These are phyloP conservation scores for Sardina pilchardus DNA, from an alignment of 2,113 vertebrate genomes.

Conservation along the genomic window DNA sequence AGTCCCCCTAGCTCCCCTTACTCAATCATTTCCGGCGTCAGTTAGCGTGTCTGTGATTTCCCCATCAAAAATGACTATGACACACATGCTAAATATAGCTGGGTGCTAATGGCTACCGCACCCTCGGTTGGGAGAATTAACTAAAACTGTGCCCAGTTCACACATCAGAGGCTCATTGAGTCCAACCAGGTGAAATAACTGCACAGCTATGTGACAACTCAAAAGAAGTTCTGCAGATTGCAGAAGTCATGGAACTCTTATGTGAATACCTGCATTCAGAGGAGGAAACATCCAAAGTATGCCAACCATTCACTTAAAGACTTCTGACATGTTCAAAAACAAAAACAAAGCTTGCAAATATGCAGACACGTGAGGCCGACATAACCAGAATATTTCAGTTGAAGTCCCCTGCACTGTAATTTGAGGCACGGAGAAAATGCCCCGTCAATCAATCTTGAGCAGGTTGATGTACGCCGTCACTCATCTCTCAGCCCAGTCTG, in stretches of 20 bases:
- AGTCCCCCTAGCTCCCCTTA: background rate
- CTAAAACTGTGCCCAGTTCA: background rate
- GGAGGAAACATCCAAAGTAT: background rate
- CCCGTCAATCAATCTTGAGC: background rate
- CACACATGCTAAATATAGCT: conserved; percentile 22
- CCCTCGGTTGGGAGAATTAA: conserved; percentile 29
- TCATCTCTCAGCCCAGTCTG: background rate
- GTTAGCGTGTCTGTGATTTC: background rate
- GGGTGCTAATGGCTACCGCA: conserved; percentile 35
- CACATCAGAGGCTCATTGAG: background rate
- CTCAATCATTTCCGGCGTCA: background rate
- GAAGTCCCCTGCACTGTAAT: background rate
- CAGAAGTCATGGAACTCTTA: too few species aligned
- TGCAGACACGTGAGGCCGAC: background rate
- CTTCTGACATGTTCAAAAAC: background rate
- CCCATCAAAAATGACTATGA: background rate
- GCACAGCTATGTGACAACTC: background rate
- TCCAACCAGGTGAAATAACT: background rate
- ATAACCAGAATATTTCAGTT: background rate
- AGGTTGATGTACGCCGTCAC: background rate
- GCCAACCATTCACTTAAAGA: background rate
- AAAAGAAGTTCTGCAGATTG: background rate
- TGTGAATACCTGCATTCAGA: background rate
- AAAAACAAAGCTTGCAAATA: background rate
- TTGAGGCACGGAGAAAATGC: background rate